phyloP scores from a whole-genome alignment of 2,888 invertebrate species.

The Andrena minutula region DNA sequence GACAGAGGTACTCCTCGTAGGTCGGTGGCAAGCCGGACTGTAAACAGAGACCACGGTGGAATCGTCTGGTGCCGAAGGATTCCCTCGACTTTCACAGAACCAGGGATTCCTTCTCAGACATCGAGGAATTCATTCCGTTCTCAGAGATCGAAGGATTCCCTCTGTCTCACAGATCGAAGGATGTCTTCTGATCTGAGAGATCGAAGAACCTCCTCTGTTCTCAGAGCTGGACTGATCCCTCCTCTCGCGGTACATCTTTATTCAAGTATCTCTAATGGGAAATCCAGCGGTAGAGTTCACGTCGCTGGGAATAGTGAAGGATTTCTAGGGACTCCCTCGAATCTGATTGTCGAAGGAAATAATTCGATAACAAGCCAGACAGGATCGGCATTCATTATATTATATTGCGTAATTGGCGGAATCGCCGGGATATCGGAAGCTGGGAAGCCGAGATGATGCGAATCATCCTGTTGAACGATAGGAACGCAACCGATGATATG shows the following conservation, averaged over 20 bases:
- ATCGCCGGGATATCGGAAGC: neutral
- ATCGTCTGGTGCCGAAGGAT: neutral
- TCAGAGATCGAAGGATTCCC: neutral
- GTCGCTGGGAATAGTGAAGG: neutral
- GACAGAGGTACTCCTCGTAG: conserved; percentile 83
- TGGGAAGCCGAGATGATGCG: neutral
- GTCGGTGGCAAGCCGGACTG: conserved; percentile 83
- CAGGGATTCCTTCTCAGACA: too few species aligned
- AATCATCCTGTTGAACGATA: conserved; percentile 4
- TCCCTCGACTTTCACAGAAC: neutral
- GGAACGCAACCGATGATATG: neutral
- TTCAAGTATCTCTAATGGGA: neutral
- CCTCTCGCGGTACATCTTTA: neutral
- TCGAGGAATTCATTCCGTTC: too few species aligned
- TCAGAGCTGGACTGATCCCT: too few species aligned
- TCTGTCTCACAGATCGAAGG: too few species aligned
- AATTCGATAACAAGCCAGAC: conserved; percentile 11
- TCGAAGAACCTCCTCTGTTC: too few species aligned
- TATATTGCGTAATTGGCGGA: conserved; percentile 19
- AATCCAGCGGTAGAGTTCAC: neutral
- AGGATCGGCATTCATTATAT: conserved; percentile 22
- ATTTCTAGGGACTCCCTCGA: neutral
- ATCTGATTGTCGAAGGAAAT: neutral
- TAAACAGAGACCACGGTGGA: conserved; percentile 19
- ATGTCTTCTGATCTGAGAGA: too few species aligned